A percentile compares a stretch with the other conserved stretches of the same genome.
Conservation (phyloP, 2,888 invertebrate genomes). For the Lacanobia wlatinum region DNA sequence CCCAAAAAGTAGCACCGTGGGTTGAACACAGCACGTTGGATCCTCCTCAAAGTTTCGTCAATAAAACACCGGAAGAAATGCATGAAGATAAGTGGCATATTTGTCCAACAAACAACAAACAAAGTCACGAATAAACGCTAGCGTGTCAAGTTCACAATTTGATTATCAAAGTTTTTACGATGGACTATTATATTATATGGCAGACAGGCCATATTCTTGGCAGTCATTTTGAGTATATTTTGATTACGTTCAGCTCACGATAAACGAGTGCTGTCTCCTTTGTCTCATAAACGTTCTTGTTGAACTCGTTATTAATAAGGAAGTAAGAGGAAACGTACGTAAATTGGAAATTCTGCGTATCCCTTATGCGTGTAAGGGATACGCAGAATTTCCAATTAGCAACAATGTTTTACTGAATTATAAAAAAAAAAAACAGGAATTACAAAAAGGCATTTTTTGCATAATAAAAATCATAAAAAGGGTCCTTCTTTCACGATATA, state of each 20-base stretch:
- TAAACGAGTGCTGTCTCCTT: conserved; percentile 11
- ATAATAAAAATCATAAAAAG: too few relatives aligned
- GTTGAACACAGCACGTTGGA: not conserved
- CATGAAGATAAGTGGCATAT: conserved; percentile 29
- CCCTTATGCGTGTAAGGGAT: conserved; percentile 6
- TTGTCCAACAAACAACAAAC: conserved; percentile 32
- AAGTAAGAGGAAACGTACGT: not conserved
- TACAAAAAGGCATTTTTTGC: too few relatives aligned
- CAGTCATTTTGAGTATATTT: conserved; percentile 37
- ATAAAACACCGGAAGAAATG: conserved; percentile 20
- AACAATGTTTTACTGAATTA: conserved; percentile 10
- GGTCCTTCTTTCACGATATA: too few relatives aligned
- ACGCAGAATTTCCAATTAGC: not conserved
- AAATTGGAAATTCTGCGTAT: too few relatives aligned
- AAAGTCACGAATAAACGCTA: conserved; percentile 20
- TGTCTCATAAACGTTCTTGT: conserved; percentile 34
- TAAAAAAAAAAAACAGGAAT: not conserved
- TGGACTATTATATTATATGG: conserved; percentile 32
- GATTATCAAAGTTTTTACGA: conserved; percentile 56
- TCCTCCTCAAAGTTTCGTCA: conserved; percentile 7
- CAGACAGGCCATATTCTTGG: conserved; percentile 37
- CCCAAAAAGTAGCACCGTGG: not conserved
- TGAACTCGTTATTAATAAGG: conserved; percentile 39
- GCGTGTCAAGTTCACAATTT: conserved; percentile 50
- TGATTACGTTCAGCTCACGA: conserved; percentile 24